Base-by-base conservation (phyloP, 2,888 invertebrate genomes). In the Caenorhabditis sp. region DNA sequence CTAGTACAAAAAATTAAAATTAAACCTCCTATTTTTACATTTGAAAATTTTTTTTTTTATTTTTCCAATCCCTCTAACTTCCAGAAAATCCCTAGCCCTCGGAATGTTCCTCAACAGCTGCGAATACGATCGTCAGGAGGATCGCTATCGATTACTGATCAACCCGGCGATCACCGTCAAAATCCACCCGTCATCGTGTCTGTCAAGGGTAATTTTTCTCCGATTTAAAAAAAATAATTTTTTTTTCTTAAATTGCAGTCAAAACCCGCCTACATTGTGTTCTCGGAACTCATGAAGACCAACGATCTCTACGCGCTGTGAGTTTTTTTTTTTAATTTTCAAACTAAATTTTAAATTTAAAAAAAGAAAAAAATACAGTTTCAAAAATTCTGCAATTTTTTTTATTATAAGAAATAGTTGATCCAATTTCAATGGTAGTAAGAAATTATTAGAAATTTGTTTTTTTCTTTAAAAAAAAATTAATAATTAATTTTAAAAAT, bases 51-150 rank as follows among this genome's bases (percentile, higher is more conserved):
- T 35, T 58, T 20, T 35, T 35, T 18, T 13, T 2, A 35, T 58
- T 35, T 47, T 62, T 44, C n/a, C 40, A 26, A 24, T 32, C 9
- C 6, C 1, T 26, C 22, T 22, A 22, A 22, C 18, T 55, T 28
- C n/a, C 72, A 90, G 90, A 71, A 84, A 85, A 71, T 80, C 89
- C 0, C 56, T 91, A 6, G 87, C 89, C 28, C 55, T 83, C 6
- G 89, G 90, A 13, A 60, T 90, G 28, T 89, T 88, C 58, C 56
- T 88, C 77, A 90, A 90, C 65, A 85, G 85, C 20, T 89, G 89
- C 61, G 85, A 85, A 60, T 90, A 86, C 70, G 88, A 89, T 69
- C 74, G 82, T 2, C 84, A 87, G 37, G 83, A 85, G 40, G 87
- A 87, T 58, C 78, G 84, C 60, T 90, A 89, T 80, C 70, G 85